Evolutionary conservation across 2,888 invertebrate species (phyloP).

Genomic region (Latheticus oryzae): DNA sequence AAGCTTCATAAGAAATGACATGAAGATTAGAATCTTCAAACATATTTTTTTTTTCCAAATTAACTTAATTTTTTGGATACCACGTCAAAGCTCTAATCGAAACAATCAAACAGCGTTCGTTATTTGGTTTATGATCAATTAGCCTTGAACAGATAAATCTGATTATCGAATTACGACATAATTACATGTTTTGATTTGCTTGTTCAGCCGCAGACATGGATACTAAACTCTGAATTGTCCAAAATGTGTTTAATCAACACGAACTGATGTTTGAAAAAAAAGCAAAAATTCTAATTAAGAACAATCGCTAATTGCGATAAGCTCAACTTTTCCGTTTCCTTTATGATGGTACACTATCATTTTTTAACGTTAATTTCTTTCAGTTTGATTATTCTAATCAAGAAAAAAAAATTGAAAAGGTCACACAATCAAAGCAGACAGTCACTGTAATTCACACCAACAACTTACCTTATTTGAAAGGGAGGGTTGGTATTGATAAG

Average conservation of each 20-base stretch:
- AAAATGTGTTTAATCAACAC: constrained; percentile 2
- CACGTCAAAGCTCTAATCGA: constrained; percentile 10
- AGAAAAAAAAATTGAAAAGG: constrained; percentile 3
- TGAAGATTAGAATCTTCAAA: constrained; percentile 13
- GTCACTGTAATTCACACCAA: no score
- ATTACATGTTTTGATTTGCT: constrained; percentile 32
- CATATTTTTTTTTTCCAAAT: no score
- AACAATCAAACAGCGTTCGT: constrained; percentile 26
- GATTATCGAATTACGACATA: constrained; percentile 33
- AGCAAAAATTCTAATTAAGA: constrained; percentile 33
- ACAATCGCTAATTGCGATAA: constrained; percentile 30
- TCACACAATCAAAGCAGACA: constrained; percentile 4
- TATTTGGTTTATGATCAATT: constrained; percentile 35
- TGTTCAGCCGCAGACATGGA: constrained; percentile 24
- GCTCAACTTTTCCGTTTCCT: constrained; percentile 39
- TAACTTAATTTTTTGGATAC: constrained; percentile 6
- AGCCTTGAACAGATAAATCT: constrained; percentile 30
- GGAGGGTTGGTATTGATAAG: constrained; percentile 60
- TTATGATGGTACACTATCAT: constrained; percentile 39
- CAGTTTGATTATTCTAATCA: constrained; percentile 35
- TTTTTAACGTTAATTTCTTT: constrained; percentile 29
- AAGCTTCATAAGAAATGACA: constrained; percentile 38
- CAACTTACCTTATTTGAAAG: constrained; percentile 62
- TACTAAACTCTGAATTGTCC: constrained; percentile 2
- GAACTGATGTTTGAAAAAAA: no score